Evolutionary conservation across 2,888 invertebrate genomes (phyloP), one percentile per base, ranked within the genome.

Genomic region (Dinocampus coccinellae): DNA sequence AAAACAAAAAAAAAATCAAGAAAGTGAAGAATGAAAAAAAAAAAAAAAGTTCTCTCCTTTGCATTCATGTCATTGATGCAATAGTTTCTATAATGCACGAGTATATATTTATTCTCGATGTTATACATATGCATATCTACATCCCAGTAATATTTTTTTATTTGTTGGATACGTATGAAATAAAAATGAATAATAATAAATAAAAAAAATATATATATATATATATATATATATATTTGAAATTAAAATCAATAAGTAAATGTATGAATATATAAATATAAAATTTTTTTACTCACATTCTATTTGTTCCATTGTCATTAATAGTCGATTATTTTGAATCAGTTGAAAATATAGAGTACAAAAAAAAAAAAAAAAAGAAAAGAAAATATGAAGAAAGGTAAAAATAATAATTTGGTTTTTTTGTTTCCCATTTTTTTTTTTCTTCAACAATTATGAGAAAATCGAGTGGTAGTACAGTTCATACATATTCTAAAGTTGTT

Each of bases 401-500:
- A 9, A 2, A 16, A 47, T 6, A 47, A 47, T 1, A 47, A 16
- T n/a, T n/a, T n/a, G n/a, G n/a, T n/a, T n/a, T n/a, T n/a, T n/a
- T n/a, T n/a, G n/a, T n/a, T n/a, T n/a, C n/a, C n/a, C n/a, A n/a
- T n/a, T n/a, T n/a, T 7, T 0, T 20, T 55, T 55, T 55, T 6
- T 22, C 10, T 22, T 11, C n/a, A n/a, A 11, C 26, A 55, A 55
- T 55, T 55, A 55, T 24, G 26, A 55, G 24, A 26, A 55, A 55
- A 55, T 55, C 24, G 55, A 24, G 26, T 55, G 13, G 24, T 29
- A 7, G 13, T 24, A 26, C 16, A 20, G 47, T 55, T 26, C 55
- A 55, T 55, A 26, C 55, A 55, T 55, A 55, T 24, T 24, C 26
- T 22, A 24, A 26, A 22, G 55, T 55, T 55, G 55, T 55, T 55